Evolutionary conservation across 1,140 invertebrate species (phyloP).

Genomic region (Choristoneura fumiferana): DNA sequence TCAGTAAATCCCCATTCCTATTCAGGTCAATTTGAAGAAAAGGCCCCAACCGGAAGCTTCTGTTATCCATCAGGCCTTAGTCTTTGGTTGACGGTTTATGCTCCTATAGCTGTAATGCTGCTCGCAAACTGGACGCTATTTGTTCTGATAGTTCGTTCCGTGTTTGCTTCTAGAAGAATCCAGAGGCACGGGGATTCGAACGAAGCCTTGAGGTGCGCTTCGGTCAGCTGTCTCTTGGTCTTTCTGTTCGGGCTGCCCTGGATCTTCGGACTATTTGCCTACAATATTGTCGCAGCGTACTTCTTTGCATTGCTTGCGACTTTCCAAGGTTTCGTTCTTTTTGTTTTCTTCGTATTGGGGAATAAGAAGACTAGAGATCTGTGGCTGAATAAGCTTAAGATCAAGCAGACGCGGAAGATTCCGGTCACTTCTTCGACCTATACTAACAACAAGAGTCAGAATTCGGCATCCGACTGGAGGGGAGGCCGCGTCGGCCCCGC

Average conservation of each 20-base stretch:
- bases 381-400: conserved; percentile 73
- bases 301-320: conserved; percentile 75
- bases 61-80: conserved; percentile 70
- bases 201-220: conserved; percentile 65
- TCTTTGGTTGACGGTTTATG: conserved; percentile 71
- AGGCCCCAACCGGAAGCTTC: conserved; percentile 51
- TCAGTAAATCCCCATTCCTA: conserved; percentile 61
- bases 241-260: conserved; percentile 77
- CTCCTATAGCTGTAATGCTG: conserved; percentile 68
- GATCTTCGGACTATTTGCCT: conserved; percentile 72
- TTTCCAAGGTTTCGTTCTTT: conserved; percentile 77
- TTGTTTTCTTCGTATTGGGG: conserved; percentile 76
- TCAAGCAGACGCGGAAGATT: conserved; percentile 67
- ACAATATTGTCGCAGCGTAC: conserved; percentile 66
- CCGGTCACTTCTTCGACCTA: conserved; percentile 71
- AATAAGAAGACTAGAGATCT: conserved; percentile 77
- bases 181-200: conserved; percentile 71
- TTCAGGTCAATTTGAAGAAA: conserved; percentile 54
- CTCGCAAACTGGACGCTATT: conserved; percentile 74
- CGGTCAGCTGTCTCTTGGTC: conserved; percentile 72
- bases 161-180: conserved; percentile 69
- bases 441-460: conserved; percentile 46
- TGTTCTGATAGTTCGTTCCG: conserved; percentile 70
- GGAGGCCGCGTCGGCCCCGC: conserved; percentile 26
- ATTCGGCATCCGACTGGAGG: conserved; percentile 40